Evolutionary conservation across 2,113 vertebrate genomes (phyloP).

Genomic region (Siniperca knerii): DNA sequence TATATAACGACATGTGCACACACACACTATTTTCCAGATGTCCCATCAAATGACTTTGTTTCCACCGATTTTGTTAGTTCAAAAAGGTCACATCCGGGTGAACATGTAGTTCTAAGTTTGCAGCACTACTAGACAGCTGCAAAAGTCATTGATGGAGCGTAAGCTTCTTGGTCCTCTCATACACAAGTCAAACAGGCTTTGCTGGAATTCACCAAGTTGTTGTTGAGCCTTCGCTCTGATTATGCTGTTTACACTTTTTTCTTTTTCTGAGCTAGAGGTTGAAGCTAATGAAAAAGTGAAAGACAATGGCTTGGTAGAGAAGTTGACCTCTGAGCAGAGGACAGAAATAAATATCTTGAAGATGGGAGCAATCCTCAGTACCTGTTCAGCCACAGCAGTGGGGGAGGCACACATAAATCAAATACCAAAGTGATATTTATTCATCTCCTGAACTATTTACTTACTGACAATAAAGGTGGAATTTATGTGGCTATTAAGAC

Average conservation of each 20-base stretch:
- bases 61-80: background rate
- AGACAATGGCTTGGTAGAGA: constrained; percentile 14
- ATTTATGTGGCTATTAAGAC: constrained; percentile 73
- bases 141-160: background rate
- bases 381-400: constrained; percentile 14
- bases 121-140: constrained; percentile 29
- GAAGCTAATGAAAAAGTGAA: constrained; percentile 45
- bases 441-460: constrained; percentile 71
- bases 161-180: background rate
- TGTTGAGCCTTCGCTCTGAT: background rate
- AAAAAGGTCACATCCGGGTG: constrained; percentile 14
- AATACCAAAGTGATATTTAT: constrained; percentile 69
- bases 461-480: constrained; percentile 70
- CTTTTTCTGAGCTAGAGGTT: constrained; percentile 18
- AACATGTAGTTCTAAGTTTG: constrained; percentile 26
- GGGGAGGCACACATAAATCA: constrained; percentile 51
- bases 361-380: constrained; percentile 11
- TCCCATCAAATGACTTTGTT: background rate
- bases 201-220: background rate
- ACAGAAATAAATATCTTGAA: constrained; percentile 43
- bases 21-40: constrained; percentile 18
- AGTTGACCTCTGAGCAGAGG: constrained; percentile 46
- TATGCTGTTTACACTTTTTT: background rate
- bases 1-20: background rate
- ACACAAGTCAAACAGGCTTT: background rate